phyloP scores from a whole-genome alignment of 2,888 invertebrate genomes.

The Habrosyne pyritoides region DNA sequence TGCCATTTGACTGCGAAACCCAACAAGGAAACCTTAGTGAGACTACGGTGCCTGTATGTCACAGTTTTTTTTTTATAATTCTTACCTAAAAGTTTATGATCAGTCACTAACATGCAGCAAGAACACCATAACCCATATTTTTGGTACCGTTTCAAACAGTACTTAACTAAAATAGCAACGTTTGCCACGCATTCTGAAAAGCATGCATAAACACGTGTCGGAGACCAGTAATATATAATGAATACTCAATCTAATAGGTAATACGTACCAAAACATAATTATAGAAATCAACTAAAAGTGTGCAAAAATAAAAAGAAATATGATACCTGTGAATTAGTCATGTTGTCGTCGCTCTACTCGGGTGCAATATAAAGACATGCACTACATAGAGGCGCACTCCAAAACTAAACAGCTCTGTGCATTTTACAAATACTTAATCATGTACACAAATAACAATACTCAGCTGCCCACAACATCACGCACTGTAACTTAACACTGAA shows the following conservation, averaged over 20 bases:
- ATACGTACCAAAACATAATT: conserved; percentile 22
- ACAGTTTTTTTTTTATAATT: too few relatives aligned
- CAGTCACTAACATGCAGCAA: background rate
- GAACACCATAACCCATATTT: background rate
- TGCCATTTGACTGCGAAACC: too few relatives aligned
- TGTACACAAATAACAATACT: conserved; percentile 71
- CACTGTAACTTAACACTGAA: conserved; percentile 78
- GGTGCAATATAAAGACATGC: conserved; percentile 77
- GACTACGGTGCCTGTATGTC: too few relatives aligned
- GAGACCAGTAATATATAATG: background rate
- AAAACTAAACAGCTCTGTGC: conserved; percentile 74
- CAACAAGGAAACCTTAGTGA: too few relatives aligned
- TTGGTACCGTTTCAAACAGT: background rate
- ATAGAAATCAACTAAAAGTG: conserved; percentile 40
- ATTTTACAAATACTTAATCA: conserved; percentile 73
- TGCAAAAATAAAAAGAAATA: conserved; percentile 57
- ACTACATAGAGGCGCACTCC: conserved; percentile 75
- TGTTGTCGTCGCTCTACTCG: conserved; percentile 68
- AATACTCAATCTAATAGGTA: conserved; percentile 12
- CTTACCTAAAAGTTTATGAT: too few relatives aligned
- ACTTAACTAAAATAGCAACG: background rate
- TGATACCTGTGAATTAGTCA: conserved; percentile 85
- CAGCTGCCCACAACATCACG: conserved; percentile 76
- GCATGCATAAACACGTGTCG: background rate
- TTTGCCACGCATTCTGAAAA: background rate